Base-by-base conservation (phyloP, 2,888 invertebrate species). In the Gnatocerus cornutus region DNA sequence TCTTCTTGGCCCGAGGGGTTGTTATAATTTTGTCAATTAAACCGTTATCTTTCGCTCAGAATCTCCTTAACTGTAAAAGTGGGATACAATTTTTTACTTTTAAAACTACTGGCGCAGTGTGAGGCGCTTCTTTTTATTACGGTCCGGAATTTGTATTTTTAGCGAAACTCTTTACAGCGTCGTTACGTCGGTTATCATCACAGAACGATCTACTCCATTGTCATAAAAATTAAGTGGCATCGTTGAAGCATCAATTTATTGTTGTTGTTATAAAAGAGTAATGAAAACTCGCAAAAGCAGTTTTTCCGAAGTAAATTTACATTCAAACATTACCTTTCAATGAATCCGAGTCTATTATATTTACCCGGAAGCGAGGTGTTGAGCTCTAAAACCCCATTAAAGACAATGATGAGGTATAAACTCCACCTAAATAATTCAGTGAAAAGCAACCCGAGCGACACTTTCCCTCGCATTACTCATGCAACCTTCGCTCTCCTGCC, bases 331-430 rank as follows among this genome's bases (percentile, higher is more conserved):
- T 21, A 21, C 21, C 21, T 21, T 21, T 21, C 41, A 12, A 13
- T 41, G 41, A 41, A 41, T 41, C 7, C 12, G 7, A n/a, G 3
- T 6, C 5, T 12, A 41, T 4, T 41, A 4, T 55, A 37, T 55
- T 55, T 37, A 8, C 12, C 56, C 56, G 56, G 56, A 43, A 43
- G 56, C 8, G 27, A 27, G 39, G 9, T 41, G 56, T 56, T 56
- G 10, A 56, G 43, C 41, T 10, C 39, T 39, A 29, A 16, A 37
- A 55, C 13, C 37, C 29, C 56, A 56, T 56, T 56, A 56, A 39
- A 56, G 43, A 56, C 56, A 56, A 43, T 43, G 29, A 29, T 29
- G 27, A 55, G 29, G 56, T 56, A 41, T 43, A 56, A 56, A 56
- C 43, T 4, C 21, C 21, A 37, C 12, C 37, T 21, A 33, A 33